These are phyloP conservation scores for Pipistrellus pipistrellus DNA, from an alignment of 2,797 vertebrate genomes.

Conservation along the genomic window DNA sequence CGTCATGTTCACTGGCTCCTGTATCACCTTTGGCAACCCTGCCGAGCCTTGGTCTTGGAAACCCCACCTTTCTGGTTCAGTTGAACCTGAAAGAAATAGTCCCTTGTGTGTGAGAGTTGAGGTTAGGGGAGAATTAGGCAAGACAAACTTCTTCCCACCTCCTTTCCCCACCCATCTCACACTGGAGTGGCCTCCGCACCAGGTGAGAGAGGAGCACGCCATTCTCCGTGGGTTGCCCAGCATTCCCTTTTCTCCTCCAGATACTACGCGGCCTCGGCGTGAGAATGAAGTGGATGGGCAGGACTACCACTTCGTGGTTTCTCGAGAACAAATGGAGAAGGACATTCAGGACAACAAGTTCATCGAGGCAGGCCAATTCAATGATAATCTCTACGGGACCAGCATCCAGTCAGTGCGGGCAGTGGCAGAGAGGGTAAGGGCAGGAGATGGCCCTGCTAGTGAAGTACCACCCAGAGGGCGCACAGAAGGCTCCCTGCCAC, in stretches of 20 bases:
- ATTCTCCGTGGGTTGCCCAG: not conserved
- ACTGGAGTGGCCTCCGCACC: not conserved
- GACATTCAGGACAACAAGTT: slow-evolving; percentile 99
- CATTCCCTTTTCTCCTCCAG: slow-evolving; percentile 85
- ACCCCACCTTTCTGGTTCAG: not conserved
- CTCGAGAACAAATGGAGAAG: slow-evolving; percentile 99
- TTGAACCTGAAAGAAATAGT: slow-evolving; percentile 26
- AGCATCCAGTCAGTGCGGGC: slow-evolving; percentile 98
- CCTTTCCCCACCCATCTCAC: not conserved
- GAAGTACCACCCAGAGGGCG: not conserved
- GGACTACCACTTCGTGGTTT: slow-evolving; percentile 98
- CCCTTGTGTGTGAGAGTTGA: not conserved
- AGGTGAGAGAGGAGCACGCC: not conserved
- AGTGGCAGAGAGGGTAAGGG: slow-evolving; percentile 95
- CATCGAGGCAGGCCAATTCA: slow-evolving; percentile 99
- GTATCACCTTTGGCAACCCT: not conserved
- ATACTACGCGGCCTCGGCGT: slow-evolving; percentile 96
- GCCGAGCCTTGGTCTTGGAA: not conserved
- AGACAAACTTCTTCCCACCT: not conserved
- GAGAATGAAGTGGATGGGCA: slow-evolving; percentile 98
- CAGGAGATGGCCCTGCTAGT: not conserved
- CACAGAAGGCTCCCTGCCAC: not conserved
- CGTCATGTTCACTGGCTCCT: not conserved
- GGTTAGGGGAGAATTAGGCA: not conserved
- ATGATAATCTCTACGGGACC: slow-evolving; percentile 98